These are phyloP conservation scores for Zaprionus gabonicus DNA, from an alignment of 1,140 invertebrate species.

Conservation along the genomic window DNA sequence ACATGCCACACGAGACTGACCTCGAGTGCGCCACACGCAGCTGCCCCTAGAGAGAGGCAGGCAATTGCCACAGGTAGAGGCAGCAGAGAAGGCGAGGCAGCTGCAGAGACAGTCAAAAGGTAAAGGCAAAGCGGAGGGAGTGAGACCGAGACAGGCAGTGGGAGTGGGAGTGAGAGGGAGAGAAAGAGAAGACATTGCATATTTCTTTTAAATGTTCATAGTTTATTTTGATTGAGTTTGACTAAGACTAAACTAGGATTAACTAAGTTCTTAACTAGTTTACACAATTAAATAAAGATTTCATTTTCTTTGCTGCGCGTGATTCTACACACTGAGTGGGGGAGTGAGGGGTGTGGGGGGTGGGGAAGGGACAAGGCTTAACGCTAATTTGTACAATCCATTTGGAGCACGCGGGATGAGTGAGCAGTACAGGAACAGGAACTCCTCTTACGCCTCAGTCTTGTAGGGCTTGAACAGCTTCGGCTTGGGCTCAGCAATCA, in stretches of 20 bases:
- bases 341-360: background rate
- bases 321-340: slow-evolving; percentile 52
- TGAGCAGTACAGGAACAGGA: too few species aligned
- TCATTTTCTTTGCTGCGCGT: slow-evolving; percentile 21
- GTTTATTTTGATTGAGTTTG: slow-evolving; percentile 37
- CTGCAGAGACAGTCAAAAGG: background rate
- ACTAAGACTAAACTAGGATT: slow-evolving; percentile 36
- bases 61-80: background rate
- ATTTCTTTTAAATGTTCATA: slow-evolving; percentile 30
- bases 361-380: slow-evolving; percentile 22
- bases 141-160: background rate
- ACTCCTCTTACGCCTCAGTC: slow-evolving; percentile 85
- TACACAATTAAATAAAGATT: slow-evolving; percentile 49
- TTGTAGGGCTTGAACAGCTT: slow-evolving; percentile 90
- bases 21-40: background rate
- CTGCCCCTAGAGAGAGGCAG: background rate
- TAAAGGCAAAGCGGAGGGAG: background rate
- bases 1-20: background rate
- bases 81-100: background rate
- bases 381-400: slow-evolving; percentile 76
- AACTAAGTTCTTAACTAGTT: slow-evolving; percentile 38
- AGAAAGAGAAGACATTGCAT: background rate
- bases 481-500: slow-evolving; percentile 85
- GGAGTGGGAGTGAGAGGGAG: background rate
- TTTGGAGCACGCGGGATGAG: too few species aligned